These are phyloP conservation scores for Mystacornis crossleyi DNA, from an alignment of 2,113 vertebrate species.

Conservation along the genomic window DNA sequence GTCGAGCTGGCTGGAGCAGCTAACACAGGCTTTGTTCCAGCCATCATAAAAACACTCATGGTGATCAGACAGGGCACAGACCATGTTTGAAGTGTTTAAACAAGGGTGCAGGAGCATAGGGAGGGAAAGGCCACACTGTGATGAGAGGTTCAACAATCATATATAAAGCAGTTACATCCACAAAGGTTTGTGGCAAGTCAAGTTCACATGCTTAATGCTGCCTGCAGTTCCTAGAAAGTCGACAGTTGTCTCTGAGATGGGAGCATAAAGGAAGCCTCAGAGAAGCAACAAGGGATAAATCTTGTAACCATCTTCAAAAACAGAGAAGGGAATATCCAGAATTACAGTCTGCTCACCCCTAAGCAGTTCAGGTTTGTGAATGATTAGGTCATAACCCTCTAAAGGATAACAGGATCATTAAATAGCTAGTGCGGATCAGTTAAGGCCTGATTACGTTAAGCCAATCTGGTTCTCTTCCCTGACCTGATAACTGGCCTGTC, in stretches of 20 bases:
- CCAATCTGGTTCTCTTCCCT: not conserved
- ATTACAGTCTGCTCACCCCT: not conserved
- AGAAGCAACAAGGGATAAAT: not conserved
- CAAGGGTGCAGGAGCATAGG: not conserved
- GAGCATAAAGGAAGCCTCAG: not conserved
- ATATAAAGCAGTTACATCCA: not conserved
- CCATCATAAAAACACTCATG: not conserved
- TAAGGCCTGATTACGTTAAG: slow-evolving; percentile 23
- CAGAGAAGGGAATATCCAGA: not conserved
- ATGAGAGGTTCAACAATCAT: not conserved
- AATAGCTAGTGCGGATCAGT: not conserved
- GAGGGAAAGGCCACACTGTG: not conserved
- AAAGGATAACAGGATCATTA: not conserved
- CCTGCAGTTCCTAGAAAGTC: not conserved
- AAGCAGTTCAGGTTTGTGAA: not conserved
- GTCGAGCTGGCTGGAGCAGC: not conserved
- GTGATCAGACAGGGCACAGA: not conserved
- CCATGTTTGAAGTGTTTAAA: not conserved
- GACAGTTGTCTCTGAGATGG: not conserved
- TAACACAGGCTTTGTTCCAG: not conserved
- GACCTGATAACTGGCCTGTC: slow-evolving; percentile 17
- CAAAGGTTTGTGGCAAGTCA: not conserved
- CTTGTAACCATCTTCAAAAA: not conserved
- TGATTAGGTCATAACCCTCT: slow-evolving; percentile 5
- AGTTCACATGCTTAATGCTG: not conserved